Percentiles rank a stretch among this genome's conserved stretches.
Evolutionary conservation across 2,888 invertebrate genomes (phyloP).

Genomic region (Tenthredo mesomela): DNA sequence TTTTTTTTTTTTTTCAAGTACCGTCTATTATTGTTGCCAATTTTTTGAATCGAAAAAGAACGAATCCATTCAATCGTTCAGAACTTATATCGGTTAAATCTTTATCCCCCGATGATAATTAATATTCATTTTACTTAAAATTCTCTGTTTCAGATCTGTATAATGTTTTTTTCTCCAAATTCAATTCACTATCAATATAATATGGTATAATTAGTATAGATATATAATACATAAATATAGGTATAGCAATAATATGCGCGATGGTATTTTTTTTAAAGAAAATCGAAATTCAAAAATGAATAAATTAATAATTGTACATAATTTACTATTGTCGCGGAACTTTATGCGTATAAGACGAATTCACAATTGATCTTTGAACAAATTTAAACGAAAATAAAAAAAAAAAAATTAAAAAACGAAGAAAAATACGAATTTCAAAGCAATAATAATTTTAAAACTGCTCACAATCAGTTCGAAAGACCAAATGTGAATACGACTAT

Average conservation of each 20-base stretch:
- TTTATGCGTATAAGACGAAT: background rate
- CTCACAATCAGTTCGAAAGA: background rate
- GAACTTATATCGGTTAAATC: background rate
- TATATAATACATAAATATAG: background rate
- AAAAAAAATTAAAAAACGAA: background rate
- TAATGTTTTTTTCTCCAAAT: background rate
- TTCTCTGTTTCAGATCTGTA: constrained; percentile 3
- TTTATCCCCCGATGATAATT: background rate
- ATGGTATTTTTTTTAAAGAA: background rate
- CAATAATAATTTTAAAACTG: background rate
- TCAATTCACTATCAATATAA: background rate
- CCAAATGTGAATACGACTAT: background rate
- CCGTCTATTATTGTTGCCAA: too few relatives aligned
- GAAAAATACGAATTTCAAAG: background rate
- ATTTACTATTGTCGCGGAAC: background rate
- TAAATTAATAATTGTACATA: background rate
- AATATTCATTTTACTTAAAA: background rate
- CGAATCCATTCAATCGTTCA: background rate
- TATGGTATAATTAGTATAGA: background rate
- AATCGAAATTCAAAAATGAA: background rate
- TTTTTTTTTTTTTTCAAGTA: too few relatives aligned
- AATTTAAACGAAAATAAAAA: background rate
- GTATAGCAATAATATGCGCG: background rate
- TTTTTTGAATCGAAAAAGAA: background rate
- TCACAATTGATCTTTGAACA: background rate